Evolutionary conservation across 2,888 invertebrate species (phyloP).

Genomic region (Sclerodermus sp.): DNA sequence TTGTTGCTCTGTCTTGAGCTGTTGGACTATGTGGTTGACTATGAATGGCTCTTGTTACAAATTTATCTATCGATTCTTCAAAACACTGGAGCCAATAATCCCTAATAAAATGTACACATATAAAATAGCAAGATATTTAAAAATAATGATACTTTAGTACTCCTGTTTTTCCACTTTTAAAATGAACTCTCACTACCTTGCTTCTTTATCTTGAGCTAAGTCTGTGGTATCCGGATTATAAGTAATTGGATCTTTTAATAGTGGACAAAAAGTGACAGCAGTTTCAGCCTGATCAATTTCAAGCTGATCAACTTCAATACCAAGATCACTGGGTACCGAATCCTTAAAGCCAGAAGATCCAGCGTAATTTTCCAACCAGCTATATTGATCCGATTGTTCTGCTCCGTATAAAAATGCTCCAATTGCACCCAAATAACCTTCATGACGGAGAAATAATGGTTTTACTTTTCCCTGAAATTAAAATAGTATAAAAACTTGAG

Average conservation of each 20-base stretch:
- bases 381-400: conserved; percentile 64
- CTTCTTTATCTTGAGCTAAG: conserved; percentile 80
- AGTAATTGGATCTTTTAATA: conserved; percentile 74
- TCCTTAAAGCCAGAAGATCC: conserved; percentile 66
- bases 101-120: conserved; percentile 42
- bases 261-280: conserved; percentile 69
- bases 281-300: conserved; percentile 59
- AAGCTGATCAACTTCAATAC: conserved; percentile 51
- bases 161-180: neutral
- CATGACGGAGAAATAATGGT: conserved; percentile 69
- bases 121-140: conserved; percentile 6
- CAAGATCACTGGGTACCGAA: conserved; percentile 54
- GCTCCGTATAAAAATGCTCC: conserved; percentile 71
- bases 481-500: conserved; percentile 8
- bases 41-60: conserved; percentile 77
- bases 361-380: conserved; percentile 71
- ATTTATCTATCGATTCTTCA: conserved; percentile 82
- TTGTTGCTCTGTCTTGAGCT: conserved; percentile 76
- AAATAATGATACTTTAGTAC: conserved; percentile 1
- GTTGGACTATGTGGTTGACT: conserved; percentile 77
- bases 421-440: conserved; percentile 71
- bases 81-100: conserved; percentile 92
- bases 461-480: conserved; percentile 61
- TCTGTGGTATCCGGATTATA: conserved; percentile 94
- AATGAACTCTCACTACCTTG: conserved; percentile 61